Conservation (phyloP, 2,797 vertebrate genomes). For the Scomberomorus guttatus region DNA sequence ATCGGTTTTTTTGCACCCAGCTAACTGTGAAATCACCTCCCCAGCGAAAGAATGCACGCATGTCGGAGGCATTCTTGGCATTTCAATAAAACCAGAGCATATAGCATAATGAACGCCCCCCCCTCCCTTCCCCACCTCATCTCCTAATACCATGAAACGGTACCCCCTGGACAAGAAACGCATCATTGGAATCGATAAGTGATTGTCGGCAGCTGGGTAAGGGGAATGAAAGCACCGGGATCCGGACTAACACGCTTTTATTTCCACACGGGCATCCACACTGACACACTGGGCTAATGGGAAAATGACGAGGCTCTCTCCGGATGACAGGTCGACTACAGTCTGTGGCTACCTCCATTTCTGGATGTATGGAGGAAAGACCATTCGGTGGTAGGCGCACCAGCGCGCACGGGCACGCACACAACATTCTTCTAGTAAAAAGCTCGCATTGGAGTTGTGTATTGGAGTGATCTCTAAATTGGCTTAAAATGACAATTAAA, state of each 20-base stretch:
- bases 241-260: conserved; percentile 31
- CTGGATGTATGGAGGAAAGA: conserved; percentile 65
- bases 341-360: conserved; percentile 63
- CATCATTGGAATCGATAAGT: conserved; percentile 78
- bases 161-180: conserved; percentile 65
- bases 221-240: conserved; percentile 42
- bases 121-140: not conserved
- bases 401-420: conserved; percentile 40
- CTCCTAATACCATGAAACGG: conserved; percentile 58
- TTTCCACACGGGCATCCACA: conserved; percentile 43
- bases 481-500: conserved; percentile 27
- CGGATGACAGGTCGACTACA: conserved; percentile 52
- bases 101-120: conserved; percentile 40
- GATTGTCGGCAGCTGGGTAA: conserved; percentile 66
- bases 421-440: conserved; percentile 61
- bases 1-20: conserved; percentile 32
- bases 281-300: conserved; percentile 40
- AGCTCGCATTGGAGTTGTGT: conserved; percentile 4
- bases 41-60: conserved; percentile 21
- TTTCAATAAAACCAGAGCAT: conserved; percentile 45
- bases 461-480: conserved; percentile 19
- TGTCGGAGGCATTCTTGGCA: conserved; percentile 32
- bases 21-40: conserved; percentile 24
- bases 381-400: conserved; percentile 42
- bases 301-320: conserved; percentile 57